Conservation (phyloP, 2,888 invertebrate genomes). For the Agonum fuliginosum region DNA sequence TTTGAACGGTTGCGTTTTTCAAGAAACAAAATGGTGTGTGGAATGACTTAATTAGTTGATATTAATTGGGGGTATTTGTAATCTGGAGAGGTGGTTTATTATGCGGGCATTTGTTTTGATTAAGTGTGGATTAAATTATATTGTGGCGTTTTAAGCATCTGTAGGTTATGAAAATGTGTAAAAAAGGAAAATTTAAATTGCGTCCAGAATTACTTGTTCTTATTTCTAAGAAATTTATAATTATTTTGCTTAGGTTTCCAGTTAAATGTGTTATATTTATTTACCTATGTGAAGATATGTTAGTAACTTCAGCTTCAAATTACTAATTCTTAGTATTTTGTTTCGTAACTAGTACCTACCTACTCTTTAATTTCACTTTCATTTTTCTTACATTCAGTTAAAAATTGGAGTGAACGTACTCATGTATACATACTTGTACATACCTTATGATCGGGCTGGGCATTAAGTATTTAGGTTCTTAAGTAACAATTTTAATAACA, state of each 20-base stretch:
- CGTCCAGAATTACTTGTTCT: neutral
- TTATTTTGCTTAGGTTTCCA: neutral
- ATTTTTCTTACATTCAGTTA: too few relatives aligned
- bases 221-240: conserved; percentile 29
- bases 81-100: conserved; percentile 13
- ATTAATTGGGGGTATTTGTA: conserved; percentile 15
- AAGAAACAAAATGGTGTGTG: neutral
- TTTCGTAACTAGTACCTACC: neutral
- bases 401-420: too few relatives aligned
- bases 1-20: conserved; percentile 42
- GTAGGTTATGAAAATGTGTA: too few relatives aligned
- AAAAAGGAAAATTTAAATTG: too few relatives aligned
- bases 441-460: too few relatives aligned
- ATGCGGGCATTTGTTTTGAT: neutral
- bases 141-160: neutral
- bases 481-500: too few relatives aligned
- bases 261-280: neutral
- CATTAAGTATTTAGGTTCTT: too few relatives aligned
- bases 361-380: neutral
- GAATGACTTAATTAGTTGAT: conserved; percentile 25
- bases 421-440: too few relatives aligned
- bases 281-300: neutral
- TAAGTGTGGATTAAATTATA: neutral
- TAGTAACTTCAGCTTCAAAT: neutral
- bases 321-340: neutral